Evolutionary conservation across 1,140 invertebrate species (phyloP), one percentile per base, ranked within the genome.

Genomic region (Papilio machaon): DNA sequence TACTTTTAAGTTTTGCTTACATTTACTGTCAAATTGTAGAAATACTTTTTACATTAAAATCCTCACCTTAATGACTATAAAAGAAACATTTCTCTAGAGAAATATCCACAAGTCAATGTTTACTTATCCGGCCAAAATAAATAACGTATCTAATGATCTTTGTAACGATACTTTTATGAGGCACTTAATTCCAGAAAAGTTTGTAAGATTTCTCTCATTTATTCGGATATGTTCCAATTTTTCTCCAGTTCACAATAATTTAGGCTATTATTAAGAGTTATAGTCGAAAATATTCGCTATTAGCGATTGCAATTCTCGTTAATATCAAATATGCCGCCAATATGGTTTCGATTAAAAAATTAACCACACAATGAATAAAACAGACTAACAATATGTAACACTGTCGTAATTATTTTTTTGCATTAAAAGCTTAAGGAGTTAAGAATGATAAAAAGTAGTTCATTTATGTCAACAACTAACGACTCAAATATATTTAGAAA

Each of bases 41-140:
- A 54, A 54, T 6, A 17, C 17, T 17, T 54, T 54, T 6, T 54
- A 6, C 52, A 54, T 54, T 17, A 54, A 54, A 54, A 17, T 54
- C 17, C 23, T 30, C 23, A 60, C 58, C n/a, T 35, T 70, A 70
- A 70, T 70, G 30, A 70, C 64, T 15, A 2, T 35, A 35, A 35
- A 70, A 64, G 60, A 70, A 70, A 38, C 23, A 70, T 35, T 70
- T 70, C 30, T 35, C 30, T 70, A 35, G 30, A 35, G 30, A 70
- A 70, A 70, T 70, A 70, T 38, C 11, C 64, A 70, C n/a, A 60
- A 15, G 13, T 70, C 64, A 13, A 70, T 70, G 74, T 76, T 76
- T 54, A 76, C 46, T 76, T 76, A 76, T 76, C 74, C 74, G 74
- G 6, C 6, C 3, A 76, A 76, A 76, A 76, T 76, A 76, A 76